A percentile compares a stretch with the other conserved stretches of the same genome.
These are phyloP conservation scores for Abscondita cerata DNA, from an alignment of 2,888 invertebrate genomes.

Conservation along the genomic window DNA sequence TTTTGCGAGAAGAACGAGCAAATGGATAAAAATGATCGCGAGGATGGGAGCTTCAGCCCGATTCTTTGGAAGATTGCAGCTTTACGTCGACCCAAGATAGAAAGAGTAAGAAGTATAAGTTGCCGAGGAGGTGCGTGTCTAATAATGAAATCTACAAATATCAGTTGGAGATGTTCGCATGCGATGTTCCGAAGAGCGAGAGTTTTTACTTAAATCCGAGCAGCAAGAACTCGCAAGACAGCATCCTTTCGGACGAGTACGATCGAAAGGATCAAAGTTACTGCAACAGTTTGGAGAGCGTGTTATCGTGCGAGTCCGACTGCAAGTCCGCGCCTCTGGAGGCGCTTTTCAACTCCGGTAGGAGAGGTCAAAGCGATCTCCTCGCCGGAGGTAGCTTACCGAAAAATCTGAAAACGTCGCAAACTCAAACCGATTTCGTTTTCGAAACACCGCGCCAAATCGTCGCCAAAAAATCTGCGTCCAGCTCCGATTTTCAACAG, in stretches of 20 bases:
- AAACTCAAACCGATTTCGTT: conserved; percentile 55
- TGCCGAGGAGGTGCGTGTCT: conserved; percentile 74
- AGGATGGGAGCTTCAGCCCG: conserved; percentile 80
- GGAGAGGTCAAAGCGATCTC: conserved; percentile 9
- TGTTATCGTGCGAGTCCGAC: conserved; percentile 79
- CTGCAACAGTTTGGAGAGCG: conserved; percentile 81
- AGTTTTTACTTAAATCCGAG: conserved; percentile 81
- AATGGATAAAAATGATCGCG: conserved; percentile 56
- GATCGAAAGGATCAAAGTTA: conserved; percentile 61
- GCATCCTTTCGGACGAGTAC: conserved; percentile 72
- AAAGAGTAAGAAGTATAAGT: conserved; percentile 57
- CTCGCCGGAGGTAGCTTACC: conserved; percentile 44
- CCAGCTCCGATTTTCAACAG: conserved; percentile 55
- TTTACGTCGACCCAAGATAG: conserved; percentile 51
- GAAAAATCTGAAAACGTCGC: conserved; percentile 51
- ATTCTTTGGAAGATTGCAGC: conserved; percentile 77
- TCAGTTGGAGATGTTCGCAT: conserved; percentile 49
- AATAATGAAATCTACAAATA: conserved; percentile 76
- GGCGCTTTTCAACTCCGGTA: conserved; percentile 65
- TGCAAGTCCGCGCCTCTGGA: conserved; percentile 82
- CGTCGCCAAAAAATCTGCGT: conserved; percentile 49
- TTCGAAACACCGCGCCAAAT: conserved; percentile 51
- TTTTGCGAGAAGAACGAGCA: conserved; percentile 53
- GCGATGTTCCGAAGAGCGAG: conserved; percentile 68
- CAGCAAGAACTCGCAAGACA: conserved; percentile 77